Evolutionary conservation across 2,113 vertebrate species (phyloP).

Genomic region (Erythrolamprus reginae): DNA sequence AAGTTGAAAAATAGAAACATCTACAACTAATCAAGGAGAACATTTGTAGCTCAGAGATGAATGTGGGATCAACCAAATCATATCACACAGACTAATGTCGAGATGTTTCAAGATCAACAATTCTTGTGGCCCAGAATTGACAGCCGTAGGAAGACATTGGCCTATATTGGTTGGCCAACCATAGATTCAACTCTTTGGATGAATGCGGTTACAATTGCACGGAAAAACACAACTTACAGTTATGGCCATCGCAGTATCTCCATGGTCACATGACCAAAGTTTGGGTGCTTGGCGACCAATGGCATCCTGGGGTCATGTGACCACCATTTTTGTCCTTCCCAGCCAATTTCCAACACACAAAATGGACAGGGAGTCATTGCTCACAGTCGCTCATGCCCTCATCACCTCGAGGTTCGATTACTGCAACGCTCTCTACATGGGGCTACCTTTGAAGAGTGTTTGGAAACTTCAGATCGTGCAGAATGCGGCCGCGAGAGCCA

Average conservation of each 20-base stretch:
- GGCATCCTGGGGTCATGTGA: not conserved
- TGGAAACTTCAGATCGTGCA: too few relatives aligned
- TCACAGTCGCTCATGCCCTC: too few relatives aligned
- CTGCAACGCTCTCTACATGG: too few relatives aligned
- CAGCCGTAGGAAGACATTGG: too few relatives aligned
- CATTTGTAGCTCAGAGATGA: too few relatives aligned
- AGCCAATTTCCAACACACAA: not conserved
- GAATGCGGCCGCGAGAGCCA: too few relatives aligned
- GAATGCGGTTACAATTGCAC: not conserved
- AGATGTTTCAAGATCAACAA: not conserved
- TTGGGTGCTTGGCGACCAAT: not conserved
- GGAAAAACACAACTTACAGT: not conserved
- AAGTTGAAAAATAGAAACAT: not conserved
- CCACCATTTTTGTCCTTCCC: not conserved
- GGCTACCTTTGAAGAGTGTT: too few relatives aligned
- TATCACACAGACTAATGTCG: not conserved
- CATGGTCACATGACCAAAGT: not conserved
- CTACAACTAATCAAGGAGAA: not conserved
- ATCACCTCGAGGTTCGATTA: too few relatives aligned
- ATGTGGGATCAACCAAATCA: constrained; percentile 10
- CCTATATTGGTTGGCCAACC: not conserved
- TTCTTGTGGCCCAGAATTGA: too few relatives aligned
- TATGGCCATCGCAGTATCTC: not conserved
- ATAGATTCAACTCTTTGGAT: not conserved
- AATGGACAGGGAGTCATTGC: too few relatives aligned